A percentile compares a stretch with the other conserved stretches of the same genome.
Evolutionary conservation across 2,888 invertebrate genomes (phyloP).

Genomic region (Abrostola triplasia): DNA sequence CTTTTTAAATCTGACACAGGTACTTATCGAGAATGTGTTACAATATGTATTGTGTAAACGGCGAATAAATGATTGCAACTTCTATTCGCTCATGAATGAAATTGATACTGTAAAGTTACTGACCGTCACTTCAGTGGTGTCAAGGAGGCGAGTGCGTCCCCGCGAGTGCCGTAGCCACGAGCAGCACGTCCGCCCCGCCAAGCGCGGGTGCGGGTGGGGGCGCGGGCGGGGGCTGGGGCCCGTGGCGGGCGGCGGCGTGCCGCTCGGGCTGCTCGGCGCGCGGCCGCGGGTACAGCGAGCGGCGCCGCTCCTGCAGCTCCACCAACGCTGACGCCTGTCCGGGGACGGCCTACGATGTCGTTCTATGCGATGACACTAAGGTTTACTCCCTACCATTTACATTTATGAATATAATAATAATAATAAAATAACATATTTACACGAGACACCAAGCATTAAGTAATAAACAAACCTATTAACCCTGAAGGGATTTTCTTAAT

Average conservation of each 20-base stretch:
- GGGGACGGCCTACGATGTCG: constrained; percentile 90
- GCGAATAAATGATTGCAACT: not conserved
- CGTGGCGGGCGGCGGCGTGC: constrained; percentile 90
- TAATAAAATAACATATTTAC: too few species aligned
- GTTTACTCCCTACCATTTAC: constrained; percentile 65
- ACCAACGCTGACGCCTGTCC: constrained; percentile 88
- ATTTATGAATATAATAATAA: too few species aligned
- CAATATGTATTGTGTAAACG: too few species aligned
- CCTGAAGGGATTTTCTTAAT: too few species aligned
- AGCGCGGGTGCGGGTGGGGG: constrained; percentile 36
- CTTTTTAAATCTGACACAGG: too few species aligned
- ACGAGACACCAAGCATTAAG: too few species aligned
- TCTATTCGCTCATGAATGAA: constrained; percentile 6
- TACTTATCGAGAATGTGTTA: too few species aligned
- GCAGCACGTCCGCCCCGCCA: constrained; percentile 83
- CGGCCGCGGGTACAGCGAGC: constrained; percentile 89
- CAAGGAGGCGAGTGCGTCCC: constrained; percentile 90
- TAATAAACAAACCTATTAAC: too few species aligned
- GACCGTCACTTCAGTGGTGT: constrained; percentile 87
- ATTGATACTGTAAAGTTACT: constrained; percentile 41
- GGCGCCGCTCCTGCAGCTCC: constrained; percentile 86
- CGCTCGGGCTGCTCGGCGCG: constrained; percentile 90
- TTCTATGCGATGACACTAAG: constrained; percentile 90
- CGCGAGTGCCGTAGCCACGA: constrained; percentile 63
- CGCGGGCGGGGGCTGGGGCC: constrained; percentile 89